Base-by-base conservation (phyloP, 1,140 invertebrate species). In the Artemia franciscana region DNA sequence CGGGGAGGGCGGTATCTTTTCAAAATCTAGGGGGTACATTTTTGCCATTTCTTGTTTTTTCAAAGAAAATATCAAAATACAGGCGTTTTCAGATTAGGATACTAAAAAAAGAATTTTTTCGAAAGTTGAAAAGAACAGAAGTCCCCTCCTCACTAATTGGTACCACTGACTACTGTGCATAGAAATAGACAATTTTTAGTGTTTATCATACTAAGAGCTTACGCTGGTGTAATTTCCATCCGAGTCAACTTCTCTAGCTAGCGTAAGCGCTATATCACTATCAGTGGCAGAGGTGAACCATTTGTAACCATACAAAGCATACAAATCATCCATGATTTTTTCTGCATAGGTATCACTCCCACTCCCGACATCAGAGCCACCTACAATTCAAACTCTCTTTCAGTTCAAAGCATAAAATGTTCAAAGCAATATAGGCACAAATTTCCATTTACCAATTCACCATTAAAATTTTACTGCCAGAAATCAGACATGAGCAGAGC, bases 281-380 rank as follows among this genome's bases (percentile, higher is more conserved):
- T 82, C 80, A 30, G 78, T 79, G 24, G 80, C 80, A 4, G 79
- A 81, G 30, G 77, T 77, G 69, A 81, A 81, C 78, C 79, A 82
- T 69, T 78, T 78, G 66, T 77, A 77, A 3, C 79, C 79, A 70
- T 77, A 75, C 4, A 81, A 69, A 26, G 65, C 68, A 65, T 77
- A 78, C 28, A 69, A 70, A 26, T 73, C 75, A 66, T 72, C 69
- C n/a, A 67, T 66, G n/a, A 61, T 24, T 24, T 63, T 24, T 15
- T 76, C 63, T 7, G 79, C 80, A 23, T 78, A 65, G 0, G 80
- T 81, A 66, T 81, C 80, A 26, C 78, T 80, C 21, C 78, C 78
- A 63, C 69, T 68, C 21, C 74, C 77, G 23, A 81, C 80, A 73
- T 81, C 80, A 26, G 78, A 80, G n/a, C 80, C 80, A 61, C 80